Evolutionary conservation across 2,797 vertebrate genomes (phyloP), one percentile per base, ranked within the genome.

Genomic region (Nasua narica): DNA sequence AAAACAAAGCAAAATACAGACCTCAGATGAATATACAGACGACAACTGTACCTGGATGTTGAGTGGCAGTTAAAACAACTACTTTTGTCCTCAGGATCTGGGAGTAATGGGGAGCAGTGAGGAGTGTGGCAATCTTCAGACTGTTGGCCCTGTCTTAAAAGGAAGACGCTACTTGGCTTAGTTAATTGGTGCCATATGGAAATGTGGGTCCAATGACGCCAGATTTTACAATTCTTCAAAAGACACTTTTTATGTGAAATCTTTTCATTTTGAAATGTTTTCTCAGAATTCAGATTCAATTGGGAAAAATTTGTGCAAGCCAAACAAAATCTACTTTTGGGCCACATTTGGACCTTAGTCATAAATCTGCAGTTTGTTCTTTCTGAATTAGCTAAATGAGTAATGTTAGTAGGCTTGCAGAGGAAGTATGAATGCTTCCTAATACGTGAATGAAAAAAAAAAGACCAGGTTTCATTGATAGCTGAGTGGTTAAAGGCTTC

Each of bases 241-340:
- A 93, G 52, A 92, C 18, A 25, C 37, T 35, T 91, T 91, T 93
- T 76, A 56, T 78, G 48, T 95, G 82, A 70, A 79, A 69, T 70
- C 11, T 76, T 94, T 89, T 87, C 5, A 43, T 46, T 96, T 94
- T 94, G 65, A 85, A 84, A 92, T 89, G 3, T 70, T 90, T 77
- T 81, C 48, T 82, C 43, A 91, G 78, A 86, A 74, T 84, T 91
- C 79, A 95, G 18, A 77, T 87, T 74, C 46, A 29, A 27, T 94
- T 93, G 35, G 56, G n/a, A 46, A 91, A 76, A 92, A 21, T 56
- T 86, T 8, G 7, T 69, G 10, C 27, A 85, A 77, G 16, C 77
- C 76, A 72, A 70, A 69, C n/a, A 13, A 70, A 85, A 48, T 1
- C 60, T 74, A 46, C 23, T 72, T 79, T 91, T 21, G 35, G 9